phyloP scores from a whole-genome alignment of 1,140 invertebrate genomes.

The Centruroides vittatus region DNA sequence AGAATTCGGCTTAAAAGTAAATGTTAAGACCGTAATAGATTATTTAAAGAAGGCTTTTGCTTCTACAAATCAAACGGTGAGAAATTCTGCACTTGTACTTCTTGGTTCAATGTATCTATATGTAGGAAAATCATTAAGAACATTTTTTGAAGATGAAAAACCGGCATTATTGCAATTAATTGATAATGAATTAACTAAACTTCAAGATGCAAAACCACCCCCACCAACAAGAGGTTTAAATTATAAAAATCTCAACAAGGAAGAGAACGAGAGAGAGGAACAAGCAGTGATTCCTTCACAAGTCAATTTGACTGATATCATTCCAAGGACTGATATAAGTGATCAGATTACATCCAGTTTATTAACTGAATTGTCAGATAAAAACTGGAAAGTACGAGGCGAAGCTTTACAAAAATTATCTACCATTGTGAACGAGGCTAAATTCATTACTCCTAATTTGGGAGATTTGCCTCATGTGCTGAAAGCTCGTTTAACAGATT shows the following conservation, averaged over 20 bases:
- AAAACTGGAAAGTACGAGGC: constrained; percentile 85
- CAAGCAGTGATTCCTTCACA: constrained; percentile 35
- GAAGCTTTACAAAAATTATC: constrained; percentile 67
- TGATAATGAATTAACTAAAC: constrained; percentile 70
- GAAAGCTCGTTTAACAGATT: constrained; percentile 59
- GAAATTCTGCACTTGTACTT: constrained; percentile 52
- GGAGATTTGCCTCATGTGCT: constrained; percentile 68
- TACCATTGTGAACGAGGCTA: constrained; percentile 54
- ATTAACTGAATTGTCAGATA: constrained; percentile 68
- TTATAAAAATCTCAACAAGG: constrained; percentile 29
- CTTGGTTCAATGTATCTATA: constrained; percentile 61
- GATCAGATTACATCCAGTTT: constrained; percentile 66
- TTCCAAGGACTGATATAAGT: constrained; percentile 67
- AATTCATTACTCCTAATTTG: constrained; percentile 62
- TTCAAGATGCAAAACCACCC: constrained; percentile 46
- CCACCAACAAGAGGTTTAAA: constrained; percentile 47
- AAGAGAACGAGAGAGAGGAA: constrained; percentile 34
- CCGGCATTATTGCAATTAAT: constrained; percentile 69
- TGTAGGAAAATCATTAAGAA: constrained; percentile 53
- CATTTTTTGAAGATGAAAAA: constrained; percentile 77
- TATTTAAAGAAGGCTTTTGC: constrained; percentile 66
- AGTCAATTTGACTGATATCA: constrained; percentile 45
- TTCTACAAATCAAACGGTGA: constrained; percentile 67
- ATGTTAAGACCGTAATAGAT: constrained; percentile 61
- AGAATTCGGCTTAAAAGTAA: constrained; percentile 68